Percentiles rank a stretch among this genome's conserved stretches.
Conservation (phyloP, 2,113 vertebrate genomes). For the Agapornis roseicollis region DNA sequence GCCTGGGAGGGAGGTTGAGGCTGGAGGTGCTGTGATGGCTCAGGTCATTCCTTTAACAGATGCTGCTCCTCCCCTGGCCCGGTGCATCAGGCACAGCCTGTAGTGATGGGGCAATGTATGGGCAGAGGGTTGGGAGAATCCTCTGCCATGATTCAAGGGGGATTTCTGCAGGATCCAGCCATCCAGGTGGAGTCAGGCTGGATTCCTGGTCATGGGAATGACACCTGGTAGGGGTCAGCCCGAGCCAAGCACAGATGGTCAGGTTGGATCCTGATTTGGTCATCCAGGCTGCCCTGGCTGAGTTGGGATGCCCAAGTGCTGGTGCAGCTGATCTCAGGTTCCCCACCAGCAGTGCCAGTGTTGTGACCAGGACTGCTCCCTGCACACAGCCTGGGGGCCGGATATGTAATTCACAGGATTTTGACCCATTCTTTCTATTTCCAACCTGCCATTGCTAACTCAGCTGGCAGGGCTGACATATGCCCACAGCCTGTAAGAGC, state of each 20-base stretch:
- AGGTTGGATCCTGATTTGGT: background rate
- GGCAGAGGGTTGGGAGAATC: background rate
- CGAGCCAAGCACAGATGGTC: accelerated
- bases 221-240: background rate
- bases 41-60: background rate
- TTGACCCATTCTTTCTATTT: background rate
- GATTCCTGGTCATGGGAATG: background rate
- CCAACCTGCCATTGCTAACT: background rate
- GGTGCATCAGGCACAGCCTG: accelerated
- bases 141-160: accelerated
- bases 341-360: background rate
- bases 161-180: background rate
- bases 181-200: background rate
- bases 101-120: background rate
- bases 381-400: background rate
- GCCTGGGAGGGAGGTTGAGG: background rate
- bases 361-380: background rate
- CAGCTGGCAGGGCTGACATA: background rate
- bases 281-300: background rate
- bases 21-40: background rate
- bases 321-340: background rate
- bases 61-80: background rate
- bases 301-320: background rate
- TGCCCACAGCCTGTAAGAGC: background rate
- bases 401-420: background rate